Evolutionary conservation across 2,797 vertebrate genomes (phyloP).

Genomic region (Lacerta viridis): DNA sequence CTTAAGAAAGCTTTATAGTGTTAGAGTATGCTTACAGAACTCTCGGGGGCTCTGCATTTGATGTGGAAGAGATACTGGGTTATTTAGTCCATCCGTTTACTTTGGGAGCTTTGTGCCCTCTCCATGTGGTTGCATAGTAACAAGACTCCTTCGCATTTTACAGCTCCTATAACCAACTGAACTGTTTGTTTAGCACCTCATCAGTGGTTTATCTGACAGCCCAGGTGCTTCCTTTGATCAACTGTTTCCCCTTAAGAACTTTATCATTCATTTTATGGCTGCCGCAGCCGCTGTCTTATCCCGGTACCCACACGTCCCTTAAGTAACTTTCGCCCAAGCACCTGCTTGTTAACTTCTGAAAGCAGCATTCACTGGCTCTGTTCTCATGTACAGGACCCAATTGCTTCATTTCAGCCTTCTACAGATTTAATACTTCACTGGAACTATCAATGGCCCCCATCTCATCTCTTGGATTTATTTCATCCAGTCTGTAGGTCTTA

Average conservation of each 20-base stretch:
- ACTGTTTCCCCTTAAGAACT: not conserved
- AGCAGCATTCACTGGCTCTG: constrained; percentile 2
- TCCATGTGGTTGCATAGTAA: constrained; percentile 53
- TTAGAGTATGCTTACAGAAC: constrained; percentile 2
- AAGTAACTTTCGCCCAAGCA: not conserved
- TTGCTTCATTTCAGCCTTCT: constrained; percentile 6
- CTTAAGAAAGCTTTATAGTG: constrained; percentile 20
- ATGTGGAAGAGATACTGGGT: not conserved
- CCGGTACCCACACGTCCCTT: not conserved
- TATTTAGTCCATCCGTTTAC: constrained; percentile 31
- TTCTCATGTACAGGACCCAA: not conserved
- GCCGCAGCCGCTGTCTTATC: too few species aligned
- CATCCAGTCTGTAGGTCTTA: not conserved
- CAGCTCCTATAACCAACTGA: not conserved
- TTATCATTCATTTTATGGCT: constrained; percentile 26
- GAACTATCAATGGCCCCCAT: not conserved
- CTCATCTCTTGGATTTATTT: not conserved
- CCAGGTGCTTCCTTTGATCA: constrained; percentile 34
- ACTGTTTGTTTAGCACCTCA: constrained; percentile 11
- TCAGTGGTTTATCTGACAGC: constrained; percentile 17
- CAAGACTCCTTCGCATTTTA: constrained; percentile 42
- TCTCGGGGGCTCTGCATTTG: not conserved
- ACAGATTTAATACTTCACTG: constrained; percentile 11
- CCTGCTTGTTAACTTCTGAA: constrained; percentile 17
- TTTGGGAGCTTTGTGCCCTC: constrained; percentile 36